Conservation (phyloP, 2,888 invertebrate species). For the Drosophila flavopinicola region DNA sequence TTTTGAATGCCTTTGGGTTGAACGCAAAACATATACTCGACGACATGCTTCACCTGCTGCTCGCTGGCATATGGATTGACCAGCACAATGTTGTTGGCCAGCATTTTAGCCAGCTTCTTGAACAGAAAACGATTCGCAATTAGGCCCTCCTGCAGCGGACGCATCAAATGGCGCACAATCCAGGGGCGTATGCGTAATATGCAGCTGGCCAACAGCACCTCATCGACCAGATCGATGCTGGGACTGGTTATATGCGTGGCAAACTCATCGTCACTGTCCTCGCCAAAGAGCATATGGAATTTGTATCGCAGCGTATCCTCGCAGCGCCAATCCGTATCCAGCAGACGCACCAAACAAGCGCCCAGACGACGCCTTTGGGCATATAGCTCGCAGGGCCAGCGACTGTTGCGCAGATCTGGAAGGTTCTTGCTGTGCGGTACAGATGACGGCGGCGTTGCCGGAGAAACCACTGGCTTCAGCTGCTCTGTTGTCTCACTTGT, state of each 20-base stretch:
- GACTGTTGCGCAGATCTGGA: conserved; percentile 71
- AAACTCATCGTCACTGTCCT: conserved; percentile 83
- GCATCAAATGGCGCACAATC: conserved; percentile 82
- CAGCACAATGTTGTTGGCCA: conserved; percentile 76
- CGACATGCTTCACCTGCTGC: conserved; percentile 63
- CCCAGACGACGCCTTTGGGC: conserved; percentile 72
- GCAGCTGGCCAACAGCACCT: conserved; percentile 79
- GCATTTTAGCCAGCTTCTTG: conserved; percentile 80
- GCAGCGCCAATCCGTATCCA: conserved; percentile 81
- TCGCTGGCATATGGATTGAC: conserved; percentile 82
- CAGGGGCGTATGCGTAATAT: conserved; percentile 82
- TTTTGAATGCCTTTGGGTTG: conserved; percentile 70
- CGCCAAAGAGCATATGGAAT: conserved; percentile 79
- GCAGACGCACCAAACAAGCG: conserved; percentile 64
- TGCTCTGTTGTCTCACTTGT: neutral
- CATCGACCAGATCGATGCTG: conserved; percentile 80
- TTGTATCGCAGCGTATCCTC: conserved; percentile 71
- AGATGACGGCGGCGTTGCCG: conserved; percentile 27
- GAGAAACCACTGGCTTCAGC: conserved; percentile 16
- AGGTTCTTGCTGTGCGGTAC: neutral
- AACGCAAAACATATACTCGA: conserved; percentile 79
- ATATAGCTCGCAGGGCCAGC: conserved; percentile 83
- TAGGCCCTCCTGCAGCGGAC: conserved; percentile 79
- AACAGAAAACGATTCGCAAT: conserved; percentile 82
- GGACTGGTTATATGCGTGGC: conserved; percentile 74